These are phyloP conservation scores for Stenolophus ochropezus DNA, from an alignment of 2,888 invertebrate species.

Conservation along the genomic window DNA sequence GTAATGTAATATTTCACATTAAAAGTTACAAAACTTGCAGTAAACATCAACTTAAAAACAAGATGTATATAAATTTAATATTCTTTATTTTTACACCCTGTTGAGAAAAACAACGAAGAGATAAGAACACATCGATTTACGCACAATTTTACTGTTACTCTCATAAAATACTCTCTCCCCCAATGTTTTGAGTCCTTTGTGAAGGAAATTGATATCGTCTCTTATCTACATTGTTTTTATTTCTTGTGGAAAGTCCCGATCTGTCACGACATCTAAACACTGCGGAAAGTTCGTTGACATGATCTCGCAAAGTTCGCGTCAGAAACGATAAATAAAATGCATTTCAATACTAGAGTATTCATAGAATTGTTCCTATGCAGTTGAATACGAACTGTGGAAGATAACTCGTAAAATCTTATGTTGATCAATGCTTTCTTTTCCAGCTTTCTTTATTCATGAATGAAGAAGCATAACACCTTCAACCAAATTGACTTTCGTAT, in stretches of 20 bases:
- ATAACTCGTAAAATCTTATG: not conserved
- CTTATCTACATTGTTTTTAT: slow-evolving; percentile 50
- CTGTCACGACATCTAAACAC: slow-evolving; percentile 33
- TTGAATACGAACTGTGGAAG: not conserved
- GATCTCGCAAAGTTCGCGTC: slow-evolving; percentile 7
- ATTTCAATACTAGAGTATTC: slow-evolving; percentile 9
- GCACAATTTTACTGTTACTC: not conserved
- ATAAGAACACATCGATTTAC: slow-evolving; percentile 8
- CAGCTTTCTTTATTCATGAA: not conserved
- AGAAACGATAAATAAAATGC: slow-evolving; percentile 18
- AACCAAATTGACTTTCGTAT: not conserved
- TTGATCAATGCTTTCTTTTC: not conserved
- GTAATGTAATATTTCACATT: not conserved
- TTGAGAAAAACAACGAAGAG: not conserved
- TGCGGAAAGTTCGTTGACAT: slow-evolving; percentile 39
- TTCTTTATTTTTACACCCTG: not conserved
- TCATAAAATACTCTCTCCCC: slow-evolving; percentile 21
- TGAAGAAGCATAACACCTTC: not conserved
- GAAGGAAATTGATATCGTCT: slow-evolving; percentile 47
- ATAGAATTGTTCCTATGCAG: not conserved
- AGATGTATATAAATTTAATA: not conserved
- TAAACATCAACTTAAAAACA: not conserved
- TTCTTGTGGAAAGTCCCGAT: slow-evolving; percentile 32
- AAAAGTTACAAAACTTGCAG: not conserved
- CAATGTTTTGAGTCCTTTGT: slow-evolving; percentile 39